These are phyloP conservation scores for Oreochromis grahami DNA, from an alignment of 2,797 vertebrate genomes.

Conservation along the genomic window DNA sequence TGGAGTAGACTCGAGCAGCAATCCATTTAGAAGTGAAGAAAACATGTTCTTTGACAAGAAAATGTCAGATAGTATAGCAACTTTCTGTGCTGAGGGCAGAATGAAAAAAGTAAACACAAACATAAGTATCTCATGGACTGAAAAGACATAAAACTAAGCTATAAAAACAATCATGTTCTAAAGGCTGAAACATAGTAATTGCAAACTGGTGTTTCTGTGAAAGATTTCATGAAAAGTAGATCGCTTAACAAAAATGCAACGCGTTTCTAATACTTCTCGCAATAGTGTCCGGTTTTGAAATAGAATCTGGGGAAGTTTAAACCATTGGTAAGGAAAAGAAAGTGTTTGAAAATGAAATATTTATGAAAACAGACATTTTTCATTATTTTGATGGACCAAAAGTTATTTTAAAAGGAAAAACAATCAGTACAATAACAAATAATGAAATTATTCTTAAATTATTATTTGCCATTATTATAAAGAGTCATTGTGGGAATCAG, in stretches of 20 bases:
- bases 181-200: conserved; percentile 29
- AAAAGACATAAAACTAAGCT: conserved; percentile 40
- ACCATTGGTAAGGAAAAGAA: background rate
- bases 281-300: background rate
- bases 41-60: background rate
- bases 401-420: background rate
- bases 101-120: background rate
- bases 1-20: background rate
- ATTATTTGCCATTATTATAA: background rate
- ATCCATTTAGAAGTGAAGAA: conserved; percentile 25
- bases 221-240: background rate
- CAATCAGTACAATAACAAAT: background rate
- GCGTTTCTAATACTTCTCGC: background rate
- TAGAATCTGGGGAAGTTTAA: background rate
- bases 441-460: background rate
- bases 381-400: background rate
- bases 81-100: background rate
- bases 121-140: conserved; percentile 45
- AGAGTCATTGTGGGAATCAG: background rate
- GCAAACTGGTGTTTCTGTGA: background rate
- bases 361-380: background rate
- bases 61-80: background rate
- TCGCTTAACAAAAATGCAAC: background rate
- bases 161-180: conserved; percentile 37
- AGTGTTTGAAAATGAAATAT: background rate